A percentile compares a stretch with the other conserved stretches of the same genome.
These are phyloP conservation scores for Marmota flaviventris DNA, from an alignment of 2,113 vertebrate genomes.

Conservation along the genomic window DNA sequence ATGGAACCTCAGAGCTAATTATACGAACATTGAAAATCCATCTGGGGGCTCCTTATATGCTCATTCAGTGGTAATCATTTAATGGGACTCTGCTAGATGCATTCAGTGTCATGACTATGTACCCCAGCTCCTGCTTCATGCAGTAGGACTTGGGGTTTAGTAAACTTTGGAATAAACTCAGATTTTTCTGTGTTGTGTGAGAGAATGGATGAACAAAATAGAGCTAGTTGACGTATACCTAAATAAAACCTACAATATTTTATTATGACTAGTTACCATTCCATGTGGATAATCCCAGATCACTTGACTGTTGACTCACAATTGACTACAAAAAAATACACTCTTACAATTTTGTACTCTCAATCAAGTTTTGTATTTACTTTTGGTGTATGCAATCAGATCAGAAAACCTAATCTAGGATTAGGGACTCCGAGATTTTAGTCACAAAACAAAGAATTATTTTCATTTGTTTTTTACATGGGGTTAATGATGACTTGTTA, in stretches of 20 bases:
- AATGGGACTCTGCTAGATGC: background rate
- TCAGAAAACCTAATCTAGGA: background rate
- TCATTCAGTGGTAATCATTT: background rate
- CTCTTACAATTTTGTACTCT: background rate
- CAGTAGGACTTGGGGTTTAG: background rate
- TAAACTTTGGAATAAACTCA: background rate
- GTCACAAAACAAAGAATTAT: constrained; percentile 30
- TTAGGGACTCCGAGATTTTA: background rate
- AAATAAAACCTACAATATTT: background rate
- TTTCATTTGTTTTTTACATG: constrained; percentile 49
- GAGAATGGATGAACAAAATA: background rate
- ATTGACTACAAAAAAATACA: background rate
- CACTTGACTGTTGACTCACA: background rate
- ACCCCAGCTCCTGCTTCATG: background rate
- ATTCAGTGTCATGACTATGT: background rate
- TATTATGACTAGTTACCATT: constrained; percentile 8
- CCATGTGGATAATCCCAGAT: background rate
- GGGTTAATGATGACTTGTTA: constrained; percentile 48
- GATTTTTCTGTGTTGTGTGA: background rate
- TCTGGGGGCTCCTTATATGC: background rate
- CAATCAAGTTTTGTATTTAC: constrained; percentile 10
- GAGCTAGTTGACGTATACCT: background rate
- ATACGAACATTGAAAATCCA: background rate
- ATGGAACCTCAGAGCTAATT: background rate
- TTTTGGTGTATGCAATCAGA: constrained; percentile 16